Evolutionary conservation across 2,888 invertebrate genomes (phyloP), one percentile per base, ranked within the genome.

Genomic region (Neria commutata): DNA sequence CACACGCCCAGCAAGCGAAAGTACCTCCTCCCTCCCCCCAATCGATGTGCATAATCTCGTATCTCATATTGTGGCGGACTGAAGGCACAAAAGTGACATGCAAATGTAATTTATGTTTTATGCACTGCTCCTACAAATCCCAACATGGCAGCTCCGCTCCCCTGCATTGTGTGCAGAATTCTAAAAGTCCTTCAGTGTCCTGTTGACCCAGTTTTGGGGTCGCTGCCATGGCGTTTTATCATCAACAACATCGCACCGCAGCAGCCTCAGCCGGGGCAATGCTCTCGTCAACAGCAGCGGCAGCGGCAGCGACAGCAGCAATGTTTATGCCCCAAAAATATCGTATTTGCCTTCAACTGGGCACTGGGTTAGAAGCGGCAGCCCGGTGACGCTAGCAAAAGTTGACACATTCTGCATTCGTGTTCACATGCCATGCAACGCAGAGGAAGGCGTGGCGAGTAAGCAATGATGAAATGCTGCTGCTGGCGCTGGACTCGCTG

Each of bases 61-160:
- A 19, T 56, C 21, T 34, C 24, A 25, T 24, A 16, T 52, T 40
- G 42, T 45, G 23, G 21, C 34, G 42, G 5, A 19, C 21, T 4
- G n/a, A 42, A 17, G 11, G 37, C 54, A 48, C 56, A 61, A 56
- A 45, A 61, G 62, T 59, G 62, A 64, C 64, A 63, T 61, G 65
- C 63, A 63, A 64, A 65, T 64, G 64, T 64, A 65, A 65, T 64
- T 65, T 67, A 65, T 65, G 62, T 61, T 58, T 56, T 60, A 58
- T 58, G 53, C 58, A 57, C 5, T 11, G 48, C 17, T 48, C 14
- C 46, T 19, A 55, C 62, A 63, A 64, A 64, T 64, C 58, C 61
- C 59, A 58, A 58, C 47, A 56, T 63, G 54, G 17, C 23, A n/a
- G n/a, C n/a, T n/a, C n/a, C n/a, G n/a, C n/a, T n/a, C n/a, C n/a